A percentile compares a stretch with the other conserved stretches of the same genome.
These are phyloP conservation scores for Xylocampa areola DNA, from an alignment of 2,888 invertebrate species.

Conservation along the genomic window DNA sequence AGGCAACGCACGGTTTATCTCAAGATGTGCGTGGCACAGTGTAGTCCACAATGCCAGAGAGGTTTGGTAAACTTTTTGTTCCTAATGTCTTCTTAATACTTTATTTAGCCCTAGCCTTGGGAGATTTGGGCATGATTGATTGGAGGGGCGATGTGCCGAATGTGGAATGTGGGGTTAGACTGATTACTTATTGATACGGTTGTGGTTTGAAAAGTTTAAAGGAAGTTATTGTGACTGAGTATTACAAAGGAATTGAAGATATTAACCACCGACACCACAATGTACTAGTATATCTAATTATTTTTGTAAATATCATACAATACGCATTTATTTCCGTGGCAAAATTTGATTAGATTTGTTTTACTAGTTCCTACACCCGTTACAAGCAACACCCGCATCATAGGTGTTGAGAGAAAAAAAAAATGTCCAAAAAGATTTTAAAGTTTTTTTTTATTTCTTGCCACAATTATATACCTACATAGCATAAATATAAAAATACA, in stretches of 20 bases:
- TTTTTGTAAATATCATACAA: no score
- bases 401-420: no score
- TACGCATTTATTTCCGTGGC: no score
- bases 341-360: no score
- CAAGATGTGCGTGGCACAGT: slow-evolving; percentile 48
- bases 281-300: no score
- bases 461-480: no score
- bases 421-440: no score
- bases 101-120: slow-evolving; percentile 68
- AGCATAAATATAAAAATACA: no score
- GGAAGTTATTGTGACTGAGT: slow-evolving; percentile 4
- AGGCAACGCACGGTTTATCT: slow-evolving; percentile 55
- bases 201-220: slow-evolving; percentile 21
- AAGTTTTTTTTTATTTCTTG: no score
- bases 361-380: no score
- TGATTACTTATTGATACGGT: slow-evolving; percentile 59
- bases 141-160: slow-evolving; percentile 50
- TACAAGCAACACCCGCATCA: no score
- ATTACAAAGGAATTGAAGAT: neutral
- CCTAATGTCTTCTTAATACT: slow-evolving; percentile 85
- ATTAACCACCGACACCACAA: no score
- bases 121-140: slow-evolving; percentile 74
- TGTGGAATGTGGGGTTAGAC: slow-evolving; percentile 48
- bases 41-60: slow-evolving; percentile 52
- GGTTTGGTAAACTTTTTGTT: slow-evolving; percentile 65